These are phyloP conservation scores for Nomada flava DNA, from an alignment of 2,888 invertebrate genomes.

Conservation along the genomic window DNA sequence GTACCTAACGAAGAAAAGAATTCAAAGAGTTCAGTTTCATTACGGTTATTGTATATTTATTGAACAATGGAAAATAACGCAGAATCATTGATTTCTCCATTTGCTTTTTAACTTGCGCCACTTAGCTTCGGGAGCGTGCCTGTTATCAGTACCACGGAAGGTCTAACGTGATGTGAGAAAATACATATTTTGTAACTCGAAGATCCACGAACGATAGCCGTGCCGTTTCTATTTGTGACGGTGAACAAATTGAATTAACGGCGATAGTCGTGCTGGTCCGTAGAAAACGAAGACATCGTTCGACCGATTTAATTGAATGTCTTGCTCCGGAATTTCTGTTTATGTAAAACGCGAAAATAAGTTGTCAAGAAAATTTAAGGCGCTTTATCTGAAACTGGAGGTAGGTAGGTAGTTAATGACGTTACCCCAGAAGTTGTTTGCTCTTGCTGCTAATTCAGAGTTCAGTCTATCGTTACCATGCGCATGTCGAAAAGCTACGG, in stretches of 20 bases:
- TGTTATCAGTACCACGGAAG: not conserved
- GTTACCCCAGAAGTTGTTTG: constrained; percentile 40
- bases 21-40: not conserved
- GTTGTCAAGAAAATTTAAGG: constrained; percentile 9
- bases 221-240: constrained; percentile 19
- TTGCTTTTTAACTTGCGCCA: not conserved
- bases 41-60: not conserved
- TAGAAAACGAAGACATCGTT: no score
- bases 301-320: not conserved
- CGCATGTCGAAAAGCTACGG: constrained; percentile 27
- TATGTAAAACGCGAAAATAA: not conserved
- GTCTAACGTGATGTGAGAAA: constrained; percentile 13
- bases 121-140: not conserved
- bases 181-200: constrained; percentile 24
- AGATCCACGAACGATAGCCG: constrained; percentile 36
- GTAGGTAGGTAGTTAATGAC: constrained; percentile 22
- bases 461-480: constrained; percentile 33
- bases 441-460: constrained; percentile 42
- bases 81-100: not conserved
- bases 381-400: constrained; percentile 3
- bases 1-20: not conserved
- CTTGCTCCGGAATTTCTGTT: not conserved
- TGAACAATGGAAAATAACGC: not conserved
- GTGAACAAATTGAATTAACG: not conserved
- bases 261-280: not conserved